phyloP scores from a whole-genome alignment of 2,797 vertebrate species.

The Pseudomugil gertrudae region DNA sequence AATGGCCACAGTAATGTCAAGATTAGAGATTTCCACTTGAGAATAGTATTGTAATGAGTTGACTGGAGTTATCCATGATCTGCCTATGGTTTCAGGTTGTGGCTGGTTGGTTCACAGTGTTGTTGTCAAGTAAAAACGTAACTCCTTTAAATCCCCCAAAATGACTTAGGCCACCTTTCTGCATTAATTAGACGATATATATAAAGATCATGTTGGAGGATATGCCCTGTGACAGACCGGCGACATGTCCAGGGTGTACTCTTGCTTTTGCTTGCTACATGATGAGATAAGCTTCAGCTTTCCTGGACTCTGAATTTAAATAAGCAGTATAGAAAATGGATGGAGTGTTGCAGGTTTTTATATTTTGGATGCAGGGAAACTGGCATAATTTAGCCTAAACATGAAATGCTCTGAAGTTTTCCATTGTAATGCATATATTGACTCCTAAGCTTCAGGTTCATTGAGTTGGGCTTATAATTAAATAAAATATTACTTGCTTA shows the following conservation, averaged over 20 bases:
- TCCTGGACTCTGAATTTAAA: no score
- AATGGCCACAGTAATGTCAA: neutral
- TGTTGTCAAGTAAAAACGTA: neutral
- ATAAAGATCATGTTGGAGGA: no score
- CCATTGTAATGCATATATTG: neutral
- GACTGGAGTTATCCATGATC: neutral
- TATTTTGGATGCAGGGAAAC: no score
- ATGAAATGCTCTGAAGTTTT: neutral
- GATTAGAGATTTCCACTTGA: neutral
- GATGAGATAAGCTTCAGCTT: no score
- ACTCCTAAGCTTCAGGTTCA: neutral
- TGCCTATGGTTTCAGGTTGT: neutral
- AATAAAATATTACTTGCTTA: neutral
- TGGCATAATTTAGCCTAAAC: neutral
- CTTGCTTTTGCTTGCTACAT: no score
- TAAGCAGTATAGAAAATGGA: no score
- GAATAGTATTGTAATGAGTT: neutral
- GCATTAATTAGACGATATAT: no score
- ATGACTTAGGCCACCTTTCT: neutral
- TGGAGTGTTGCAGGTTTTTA: no score
- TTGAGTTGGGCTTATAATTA: neutral
- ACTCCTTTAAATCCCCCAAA: neutral
- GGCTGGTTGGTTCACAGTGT: no score
- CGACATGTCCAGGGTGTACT: no score
- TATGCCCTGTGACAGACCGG: no score